Evolutionary conservation across 2,888 invertebrate species (phyloP), one percentile per base, ranked within the genome.

Genomic region (Halocaridina rubra): DNA sequence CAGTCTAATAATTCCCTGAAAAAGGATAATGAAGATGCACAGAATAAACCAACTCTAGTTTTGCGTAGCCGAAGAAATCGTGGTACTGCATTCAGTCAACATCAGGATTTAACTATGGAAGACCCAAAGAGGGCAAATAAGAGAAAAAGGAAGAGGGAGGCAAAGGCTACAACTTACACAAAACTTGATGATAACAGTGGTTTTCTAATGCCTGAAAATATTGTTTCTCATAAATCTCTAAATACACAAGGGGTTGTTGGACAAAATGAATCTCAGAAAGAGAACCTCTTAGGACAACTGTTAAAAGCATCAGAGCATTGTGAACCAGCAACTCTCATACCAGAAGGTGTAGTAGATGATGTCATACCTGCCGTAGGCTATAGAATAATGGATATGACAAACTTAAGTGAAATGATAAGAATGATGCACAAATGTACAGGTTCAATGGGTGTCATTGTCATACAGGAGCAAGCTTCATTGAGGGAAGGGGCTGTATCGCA

Each of bases 261-360:
- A 64, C 82, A 84, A 64, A 78, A 84, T 61, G 85, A 81, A 61
- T 75, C 81, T 10, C 81, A 85, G 57, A 87, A 87, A 53, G 85
- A 87, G 32, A 87, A 87, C 29, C 81, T 87, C 7, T 53, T 87
- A 24, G 87, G 87, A 3, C 87, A 87, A 69, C 74, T 87, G 8
- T 69, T 87, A 19, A 87, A 87, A 53, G 87, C 87, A 7, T 87
- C 87, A 16, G 85, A 87, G 32, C 87, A 87, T 29, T 87, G 87
- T 67, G 87, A 87, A 46, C 87, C 87, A 29, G 87, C 87, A 30
- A 80, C 82, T 5, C 80, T 87, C 16, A 87, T 87, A 16, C 87
- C 87, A n/a, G 87, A 81, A 22, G 87, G 87, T 30, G 87, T 87
- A 19, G 87, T 87, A n/a, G 85, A 85, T 64, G 87, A 87, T 77